These are phyloP conservation scores for Lypha dubia DNA, from an alignment of 2,888 invertebrate genomes.

Conservation along the genomic window DNA sequence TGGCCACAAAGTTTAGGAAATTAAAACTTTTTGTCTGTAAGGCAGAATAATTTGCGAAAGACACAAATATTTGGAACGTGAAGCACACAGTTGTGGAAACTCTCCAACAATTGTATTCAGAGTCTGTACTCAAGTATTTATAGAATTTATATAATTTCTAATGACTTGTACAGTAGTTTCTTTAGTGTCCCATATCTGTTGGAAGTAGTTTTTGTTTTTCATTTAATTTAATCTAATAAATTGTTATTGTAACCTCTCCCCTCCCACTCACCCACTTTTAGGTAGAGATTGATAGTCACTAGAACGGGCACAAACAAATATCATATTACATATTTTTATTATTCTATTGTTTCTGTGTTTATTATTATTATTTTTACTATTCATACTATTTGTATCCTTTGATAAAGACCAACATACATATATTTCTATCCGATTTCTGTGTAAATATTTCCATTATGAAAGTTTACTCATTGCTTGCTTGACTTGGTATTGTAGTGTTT, in stretches of 20 bases:
- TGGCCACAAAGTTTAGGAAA: constrained; percentile 3
- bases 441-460: constrained; percentile 51
- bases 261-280: too few relatives aligned
- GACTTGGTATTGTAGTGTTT: too few relatives aligned
- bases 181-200: constrained; percentile 9
- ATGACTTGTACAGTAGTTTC: not conserved
- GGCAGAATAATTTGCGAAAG: constrained; percentile 1
- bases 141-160: not conserved
- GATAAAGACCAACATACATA: constrained; percentile 7
- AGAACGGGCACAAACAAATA: constrained; percentile 20
- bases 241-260: constrained; percentile 12
- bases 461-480: constrained; percentile 9
- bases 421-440: constrained; percentile 41
- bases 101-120: not conserved
- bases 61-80: not conserved
- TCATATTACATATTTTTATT: constrained; percentile 30
- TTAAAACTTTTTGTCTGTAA: not conserved
- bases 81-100: too few relatives aligned
- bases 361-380: constrained; percentile 46
- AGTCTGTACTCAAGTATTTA: not conserved
- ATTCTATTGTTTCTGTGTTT: constrained; percentile 38
- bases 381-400: constrained; percentile 48
- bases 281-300: not conserved
- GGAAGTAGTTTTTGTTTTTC: not conserved
- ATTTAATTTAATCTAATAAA: constrained; percentile 41